Conservation (phyloP, 2,888 invertebrate genomes). For the Macrostomum cliftonense region DNA sequence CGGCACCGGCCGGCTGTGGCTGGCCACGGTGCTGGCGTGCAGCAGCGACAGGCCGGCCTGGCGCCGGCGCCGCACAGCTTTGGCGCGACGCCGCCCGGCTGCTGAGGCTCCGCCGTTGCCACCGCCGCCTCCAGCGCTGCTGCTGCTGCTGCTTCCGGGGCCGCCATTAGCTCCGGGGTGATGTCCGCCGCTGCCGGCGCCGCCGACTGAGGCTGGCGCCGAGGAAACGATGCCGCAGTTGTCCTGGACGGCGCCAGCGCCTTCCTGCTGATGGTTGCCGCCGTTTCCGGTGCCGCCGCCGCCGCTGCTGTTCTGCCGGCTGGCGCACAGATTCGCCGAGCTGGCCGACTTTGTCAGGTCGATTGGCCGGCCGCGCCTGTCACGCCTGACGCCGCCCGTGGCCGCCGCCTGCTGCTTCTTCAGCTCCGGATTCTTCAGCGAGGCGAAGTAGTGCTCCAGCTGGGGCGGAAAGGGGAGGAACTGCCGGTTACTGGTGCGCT, state of each 20-base stretch:
- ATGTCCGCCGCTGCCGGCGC: slow-evolving; percentile 28
- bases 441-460: no score
- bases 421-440: no score
- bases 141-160: slow-evolving; percentile 17
- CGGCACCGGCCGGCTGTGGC: slow-evolving; percentile 21
- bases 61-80: neutral
- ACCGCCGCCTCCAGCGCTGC: slow-evolving; percentile 3
- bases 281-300: slow-evolving; percentile 14
- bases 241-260: slow-evolving; percentile 46
- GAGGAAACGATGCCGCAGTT: slow-evolving; percentile 47
- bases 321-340: slow-evolving; percentile 16
- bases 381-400: slow-evolving; percentile 7
- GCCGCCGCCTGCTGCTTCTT: neutral
- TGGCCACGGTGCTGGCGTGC: slow-evolving; percentile 15
- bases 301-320: slow-evolving; percentile 3
- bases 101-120: slow-evolving; percentile 27
- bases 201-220: slow-evolving; percentile 30
- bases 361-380: slow-evolving; percentile 10
- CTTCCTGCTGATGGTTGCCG: slow-evolving; percentile 43
- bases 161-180: slow-evolving; percentile 17
- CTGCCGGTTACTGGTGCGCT: no score
- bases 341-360: slow-evolving; percentile 15
- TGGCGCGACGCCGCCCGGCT: slow-evolving; percentile 26
- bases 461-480: no score
- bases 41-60: slow-evolving; percentile 3